These are phyloP conservation scores for Macheiramphus alcinus DNA, from an alignment of 2,113 vertebrate species.

Conservation along the genomic window DNA sequence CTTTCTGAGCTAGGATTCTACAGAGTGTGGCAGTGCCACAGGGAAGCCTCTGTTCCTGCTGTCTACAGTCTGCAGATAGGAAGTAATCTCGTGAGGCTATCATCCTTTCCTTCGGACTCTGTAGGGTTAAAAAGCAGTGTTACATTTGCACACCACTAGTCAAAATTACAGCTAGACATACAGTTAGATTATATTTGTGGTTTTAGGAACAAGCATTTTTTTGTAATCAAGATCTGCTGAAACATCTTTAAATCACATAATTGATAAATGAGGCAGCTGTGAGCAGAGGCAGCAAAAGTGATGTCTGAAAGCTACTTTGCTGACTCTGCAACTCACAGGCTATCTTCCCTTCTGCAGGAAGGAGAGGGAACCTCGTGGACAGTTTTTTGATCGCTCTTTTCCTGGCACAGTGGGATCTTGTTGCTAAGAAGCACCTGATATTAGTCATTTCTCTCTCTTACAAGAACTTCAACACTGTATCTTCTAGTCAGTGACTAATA, in stretches of 20 bases:
- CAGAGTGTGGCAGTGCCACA: background rate
- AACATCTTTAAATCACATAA: background rate
- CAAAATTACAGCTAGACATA: background rate
- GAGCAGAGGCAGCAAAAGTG: background rate
- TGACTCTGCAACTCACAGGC: background rate
- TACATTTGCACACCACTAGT: background rate
- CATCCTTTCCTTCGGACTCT: background rate
- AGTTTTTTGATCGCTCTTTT: background rate
- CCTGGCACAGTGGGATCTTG: background rate
- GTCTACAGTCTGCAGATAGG: background rate
- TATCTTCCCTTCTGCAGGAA: background rate
- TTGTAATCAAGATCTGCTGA: conserved; percentile 1
- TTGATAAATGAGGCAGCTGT: background rate
- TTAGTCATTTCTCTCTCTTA: background rate
- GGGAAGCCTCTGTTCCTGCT: background rate
- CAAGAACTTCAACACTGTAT: background rate
- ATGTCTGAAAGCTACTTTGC: background rate
- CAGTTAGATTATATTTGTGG: background rate
- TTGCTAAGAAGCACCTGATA: conserved; percentile 4
- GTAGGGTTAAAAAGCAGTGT: background rate
- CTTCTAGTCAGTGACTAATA: background rate
- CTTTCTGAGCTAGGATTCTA: background rate
- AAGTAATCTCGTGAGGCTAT: background rate
- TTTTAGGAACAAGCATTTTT: background rate
- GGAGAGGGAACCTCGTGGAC: background rate